Evolutionary conservation across 2,888 invertebrate species (phyloP), one percentile per base, ranked within the genome.

Genomic region (Lobophora halterata): DNA sequence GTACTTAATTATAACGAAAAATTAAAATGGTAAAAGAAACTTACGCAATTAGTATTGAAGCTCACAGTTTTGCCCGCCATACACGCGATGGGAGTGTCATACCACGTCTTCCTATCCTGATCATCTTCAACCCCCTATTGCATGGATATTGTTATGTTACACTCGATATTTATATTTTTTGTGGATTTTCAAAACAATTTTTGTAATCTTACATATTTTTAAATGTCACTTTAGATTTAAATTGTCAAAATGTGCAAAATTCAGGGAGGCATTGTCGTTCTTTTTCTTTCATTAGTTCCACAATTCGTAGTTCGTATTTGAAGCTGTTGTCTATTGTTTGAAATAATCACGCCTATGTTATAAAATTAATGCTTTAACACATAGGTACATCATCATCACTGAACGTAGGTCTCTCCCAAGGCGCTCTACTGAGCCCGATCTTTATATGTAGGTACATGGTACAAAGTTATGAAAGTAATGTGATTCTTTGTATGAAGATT

Each of bases 41-140:
- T 78, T 40, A 81, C 81, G 61, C 68, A 71, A 43, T 62, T 56
- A 50, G 74, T 60, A 46, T 71, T 66, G 52, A 77, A 78, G 72
- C 65, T 79, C 58, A 79, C 75, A 64, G 67, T 58, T 67, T 74
- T 80, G 54, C 63, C 70, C 73, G 76, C 82, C 83, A 83, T 83
- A 51, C 71, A 71, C 55, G 26, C 55, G 58, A 43, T 53, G 63
- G 61, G 58, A 51, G 55, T 45, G 32, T 46, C 37, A 33, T 44
- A 9, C 36, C 46, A 60, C 25, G 45, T 25, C 41, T 43, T 38
- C 47, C 55, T 58, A 43, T 56, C 42, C 50, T 57, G 55, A 62
- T 52, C 73, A 79, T 78, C 48, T 72, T 75, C 65, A 63, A 48
- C 50, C 42, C 32, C 42, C 39, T 40, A 58, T 64, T 50, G 59